Evolutionary conservation across 2,888 invertebrate genomes (phyloP), one percentile per base, ranked within the genome.

Genomic region (Amblyteles armatorius): DNA sequence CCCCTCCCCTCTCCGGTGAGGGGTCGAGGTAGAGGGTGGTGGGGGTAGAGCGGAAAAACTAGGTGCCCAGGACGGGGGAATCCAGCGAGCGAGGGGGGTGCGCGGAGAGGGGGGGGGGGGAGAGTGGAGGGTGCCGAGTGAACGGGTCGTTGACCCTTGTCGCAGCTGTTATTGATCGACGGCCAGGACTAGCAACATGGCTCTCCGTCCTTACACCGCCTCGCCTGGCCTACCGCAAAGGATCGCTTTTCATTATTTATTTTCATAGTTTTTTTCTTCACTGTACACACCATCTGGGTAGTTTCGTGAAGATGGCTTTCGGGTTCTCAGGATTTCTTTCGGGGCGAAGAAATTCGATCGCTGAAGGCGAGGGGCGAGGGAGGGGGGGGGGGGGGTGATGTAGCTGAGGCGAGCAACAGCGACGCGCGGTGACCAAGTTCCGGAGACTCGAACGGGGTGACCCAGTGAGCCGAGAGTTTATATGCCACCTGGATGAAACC

Each of bases 151-250:
- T 89, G 93, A 93, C 92, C 92, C 86, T 89, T 88, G 91, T 87
- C 91, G 93, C 93, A 93, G 93, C 93, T 93, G 93, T 93, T 93
- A 93, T 93, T 93, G 93, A 93, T 93, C 93, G 93, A 83, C 83
- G 90, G 91, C 63, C 82, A 77, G 91, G 91, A 92, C 91, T 90
- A 89, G 91, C 90, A 91, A 91, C 91, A 91, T 91, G 88, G 73
- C 90, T 90, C 88, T 89, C 88, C 84, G 84, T 88, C 86, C 88
- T 88, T 88, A 86, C 76, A 73, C 63, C 88, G 76, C 85, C 80
- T 83, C 88, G 87, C 88, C 88, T 87, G 89, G 87, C 88, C 89
- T 90, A 88, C 88, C 89, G 76, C 88, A 88, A 91, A 88, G 87
- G 89, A 92, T 88, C 87, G 60, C 48, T 36, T 36, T 36, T 36